These are phyloP conservation scores for Calyptomena viridis DNA, from an alignment of 2,113 vertebrate genomes.

Conservation along the genomic window DNA sequence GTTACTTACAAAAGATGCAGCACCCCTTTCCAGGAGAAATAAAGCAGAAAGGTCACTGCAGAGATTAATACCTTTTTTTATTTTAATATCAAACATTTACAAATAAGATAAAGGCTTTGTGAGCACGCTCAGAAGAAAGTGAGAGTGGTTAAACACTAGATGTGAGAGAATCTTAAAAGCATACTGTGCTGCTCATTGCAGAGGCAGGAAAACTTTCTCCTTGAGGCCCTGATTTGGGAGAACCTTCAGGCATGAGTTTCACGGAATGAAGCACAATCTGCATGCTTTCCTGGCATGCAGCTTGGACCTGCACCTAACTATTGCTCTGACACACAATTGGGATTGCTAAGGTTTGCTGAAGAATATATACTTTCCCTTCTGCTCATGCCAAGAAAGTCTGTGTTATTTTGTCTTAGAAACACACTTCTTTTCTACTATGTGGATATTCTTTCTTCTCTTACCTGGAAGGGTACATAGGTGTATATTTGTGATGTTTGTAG, in stretches of 20 bases:
- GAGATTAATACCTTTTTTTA: slow-evolving; percentile 71
- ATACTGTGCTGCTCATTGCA: neutral
- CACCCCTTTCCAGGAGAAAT: slow-evolving; percentile 59
- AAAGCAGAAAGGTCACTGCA: slow-evolving; percentile 69
- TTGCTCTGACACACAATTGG: neutral
- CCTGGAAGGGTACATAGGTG: no score
- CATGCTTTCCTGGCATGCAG: neutral
- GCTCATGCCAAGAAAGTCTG: neutral
- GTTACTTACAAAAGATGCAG: slow-evolving; percentile 70
- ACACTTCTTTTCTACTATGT: neutral
- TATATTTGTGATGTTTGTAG: neutral
- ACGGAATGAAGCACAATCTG: neutral
- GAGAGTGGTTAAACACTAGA: slow-evolving; percentile 19
- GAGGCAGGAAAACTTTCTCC: neutral
- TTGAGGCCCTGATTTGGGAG: neutral
- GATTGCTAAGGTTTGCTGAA: neutral
- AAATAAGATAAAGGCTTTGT: slow-evolving; percentile 67
- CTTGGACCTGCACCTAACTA: neutral
- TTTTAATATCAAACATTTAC: slow-evolving; percentile 77
- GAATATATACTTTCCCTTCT: neutral
- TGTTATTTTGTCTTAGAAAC: neutral
- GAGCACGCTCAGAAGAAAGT: slow-evolving; percentile 45
- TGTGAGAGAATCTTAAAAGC: neutral
- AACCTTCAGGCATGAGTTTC: neutral
- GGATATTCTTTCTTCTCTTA: neutral